phyloP scores from a whole-genome alignment of 2,888 invertebrate genomes.

The Archaeoteleia sp. region DNA sequence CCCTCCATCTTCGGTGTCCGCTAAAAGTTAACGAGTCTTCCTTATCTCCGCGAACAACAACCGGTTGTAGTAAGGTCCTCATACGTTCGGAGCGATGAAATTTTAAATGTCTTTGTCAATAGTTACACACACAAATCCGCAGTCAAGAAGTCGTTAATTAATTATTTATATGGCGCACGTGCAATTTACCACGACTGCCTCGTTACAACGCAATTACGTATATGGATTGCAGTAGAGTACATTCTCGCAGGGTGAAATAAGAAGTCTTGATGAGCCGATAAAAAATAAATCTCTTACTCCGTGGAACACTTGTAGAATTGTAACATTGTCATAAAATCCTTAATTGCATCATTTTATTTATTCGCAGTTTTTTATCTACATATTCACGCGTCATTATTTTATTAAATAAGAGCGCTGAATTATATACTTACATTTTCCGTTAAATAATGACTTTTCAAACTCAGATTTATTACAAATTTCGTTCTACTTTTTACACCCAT shows the following conservation, averaged over 20 bases:
- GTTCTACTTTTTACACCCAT: no score
- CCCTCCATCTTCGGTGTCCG: conserved; percentile 16
- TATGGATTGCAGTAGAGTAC: conserved; percentile 5
- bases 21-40: conserved; percentile 33
- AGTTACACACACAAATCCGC: conserved; percentile 18
- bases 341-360: neutral
- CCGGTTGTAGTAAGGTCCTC: conserved; percentile 39
- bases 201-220: conserved; percentile 26
- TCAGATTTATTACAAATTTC: no score
- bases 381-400: neutral
- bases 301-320: neutral
- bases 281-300: conserved; percentile 6
- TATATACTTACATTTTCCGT: no score
- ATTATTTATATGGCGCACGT: conserved; percentile 15
- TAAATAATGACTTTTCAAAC: no score
- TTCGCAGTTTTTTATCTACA: neutral
- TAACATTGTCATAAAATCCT: conserved; percentile 4
- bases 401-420: neutral
- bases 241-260: neutral
- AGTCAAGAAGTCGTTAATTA: conserved; percentile 21
- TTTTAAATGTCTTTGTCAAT: conserved; percentile 30
- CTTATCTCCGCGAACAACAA: conserved; percentile 34
- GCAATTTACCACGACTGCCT: conserved; percentile 19
- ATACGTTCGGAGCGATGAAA: conserved; percentile 31
- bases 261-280: conserved; percentile 1